A percentile compares a stretch with the other conserved stretches of the same genome.
phyloP scores from a whole-genome alignment of 1,140 invertebrate species.

The Bemisia tabaci region DNA sequence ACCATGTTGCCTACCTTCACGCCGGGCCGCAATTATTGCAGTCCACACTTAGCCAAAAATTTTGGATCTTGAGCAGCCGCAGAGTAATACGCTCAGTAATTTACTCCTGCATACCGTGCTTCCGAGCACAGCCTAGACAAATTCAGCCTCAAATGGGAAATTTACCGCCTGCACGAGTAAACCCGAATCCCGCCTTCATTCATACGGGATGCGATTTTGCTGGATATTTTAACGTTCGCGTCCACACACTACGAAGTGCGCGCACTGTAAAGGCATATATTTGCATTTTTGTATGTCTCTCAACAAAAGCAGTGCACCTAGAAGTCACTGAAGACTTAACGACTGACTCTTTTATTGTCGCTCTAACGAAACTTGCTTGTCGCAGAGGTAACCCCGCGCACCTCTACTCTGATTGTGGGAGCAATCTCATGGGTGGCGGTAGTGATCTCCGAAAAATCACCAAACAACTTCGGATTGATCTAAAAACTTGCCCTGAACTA shows the following conservation, averaged over 20 bases:
- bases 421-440: slow-evolving; percentile 28
- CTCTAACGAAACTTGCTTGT: slow-evolving; percentile 27
- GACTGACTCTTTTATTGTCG: slow-evolving; percentile 22
- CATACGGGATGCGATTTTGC: slow-evolving; percentile 30
- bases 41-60: too few species aligned
- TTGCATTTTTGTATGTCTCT: slow-evolving; percentile 24
- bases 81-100: slow-evolving; percentile 15
- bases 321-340: slow-evolving; percentile 25
- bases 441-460: background rate
- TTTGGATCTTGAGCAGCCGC: slow-evolving; percentile 20
- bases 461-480: too few species aligned
- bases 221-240: slow-evolving; percentile 26
- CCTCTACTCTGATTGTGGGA: slow-evolving; percentile 29
- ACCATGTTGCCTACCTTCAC: background rate
- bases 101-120: slow-evolving; percentile 19
- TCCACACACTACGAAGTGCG: background rate
- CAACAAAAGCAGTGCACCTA: slow-evolving; percentile 25
- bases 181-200: slow-evolving; percentile 23
- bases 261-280: slow-evolving; percentile 21
- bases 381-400: slow-evolving; percentile 24
- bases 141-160: slow-evolving; percentile 24
- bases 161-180: slow-evolving; percentile 24
- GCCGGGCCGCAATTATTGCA: background rate
- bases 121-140: slow-evolving; percentile 8
- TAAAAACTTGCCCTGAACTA: background rate